phyloP scores from a whole-genome alignment of 2,888 invertebrate genomes.

The Plagodis dolabraria region DNA sequence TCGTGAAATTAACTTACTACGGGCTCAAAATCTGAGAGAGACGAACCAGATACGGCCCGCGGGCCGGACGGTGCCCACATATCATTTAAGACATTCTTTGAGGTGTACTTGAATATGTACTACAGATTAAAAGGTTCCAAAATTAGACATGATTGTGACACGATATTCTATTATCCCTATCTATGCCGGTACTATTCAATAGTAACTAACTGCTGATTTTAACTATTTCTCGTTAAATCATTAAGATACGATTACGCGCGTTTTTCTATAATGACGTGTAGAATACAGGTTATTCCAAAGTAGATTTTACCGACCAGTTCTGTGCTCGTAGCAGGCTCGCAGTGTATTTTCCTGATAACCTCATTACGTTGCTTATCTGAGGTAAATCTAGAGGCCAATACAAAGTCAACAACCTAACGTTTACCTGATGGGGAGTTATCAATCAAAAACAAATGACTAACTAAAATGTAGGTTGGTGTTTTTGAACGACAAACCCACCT shows the following conservation, averaged over 20 bases:
- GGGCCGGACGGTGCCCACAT: too few relatives aligned
- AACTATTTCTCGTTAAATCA: slow-evolving; percentile 4
- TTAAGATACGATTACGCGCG: not conserved
- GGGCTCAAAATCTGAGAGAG: too few relatives aligned
- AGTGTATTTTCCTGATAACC: slow-evolving; percentile 49
- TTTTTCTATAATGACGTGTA: slow-evolving; percentile 13
- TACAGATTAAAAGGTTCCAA: too few relatives aligned
- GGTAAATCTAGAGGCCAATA: slow-evolving; percentile 36
- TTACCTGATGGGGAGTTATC: slow-evolving; percentile 21
- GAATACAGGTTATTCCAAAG: slow-evolving; percentile 9
- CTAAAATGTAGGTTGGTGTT: slow-evolving; percentile 14
- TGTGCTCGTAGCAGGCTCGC: not conserved
- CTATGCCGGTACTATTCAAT: too few relatives aligned
- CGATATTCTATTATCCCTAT: too few relatives aligned
- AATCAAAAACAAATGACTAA: slow-evolving; percentile 29
- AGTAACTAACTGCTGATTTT: too few relatives aligned
- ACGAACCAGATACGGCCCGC: too few relatives aligned
- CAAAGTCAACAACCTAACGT: slow-evolving; percentile 37
- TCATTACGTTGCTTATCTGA: slow-evolving; percentile 42
- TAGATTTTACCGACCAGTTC: slow-evolving; percentile 13
- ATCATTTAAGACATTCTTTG: too few relatives aligned
- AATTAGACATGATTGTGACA: too few relatives aligned
- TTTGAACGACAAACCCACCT: slow-evolving; percentile 7
- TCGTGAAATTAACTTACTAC: too few relatives aligned
- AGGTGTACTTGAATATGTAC: too few relatives aligned